Evolutionary conservation across 2,888 invertebrate genomes (phyloP), one percentile per base, ranked within the genome.

Genomic region (Ptilodon capucinus): DNA sequence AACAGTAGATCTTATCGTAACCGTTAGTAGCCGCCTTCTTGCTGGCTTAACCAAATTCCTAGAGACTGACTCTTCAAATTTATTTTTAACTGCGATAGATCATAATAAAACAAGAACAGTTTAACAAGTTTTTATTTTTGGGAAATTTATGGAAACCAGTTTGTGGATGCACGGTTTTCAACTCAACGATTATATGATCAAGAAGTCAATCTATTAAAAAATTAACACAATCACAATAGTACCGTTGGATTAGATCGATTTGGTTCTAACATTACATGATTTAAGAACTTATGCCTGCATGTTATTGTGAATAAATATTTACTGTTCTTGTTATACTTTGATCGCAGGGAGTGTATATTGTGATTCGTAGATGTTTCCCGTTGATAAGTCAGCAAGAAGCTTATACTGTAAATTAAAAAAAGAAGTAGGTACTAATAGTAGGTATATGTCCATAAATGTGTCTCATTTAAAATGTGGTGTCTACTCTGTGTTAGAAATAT

Each of bases 391-490:
- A 81, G 87, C 83, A 77, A 79, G 84, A 81, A 81, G 81, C 51
- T 58, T 65, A 66, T 60, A 71, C 73, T 80, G 80, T 86, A 84
- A 84, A 81, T 81, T 18, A n/a, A 8, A 38, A 19, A 71, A 72
- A 73, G 81, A 71, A 69, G 81, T 85, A 89, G 89, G 75, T 75
- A 71, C 73, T 73, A 82, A 87, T 23, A 9, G 83, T n/a, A n/a
- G n/a, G n/a, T 88, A 74, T 84, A 83, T 91, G 91, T 91, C 91
- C 90, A 89, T 91, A 74, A 82, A 87, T 89, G 86, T 88, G 81
- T 87, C 81, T 91, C 80, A 85, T 86, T 88, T 89, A 85, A 85
- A 87, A 86, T 85, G 91, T 90, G 90, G 90, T 91, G 90, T 91
- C 90, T 91, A 88, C 70, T 87, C 81, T 75, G 83, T 90, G 88